These are phyloP conservation scores for Galagoides demidoff DNA, from an alignment of 2,797 vertebrate species.

Conservation along the genomic window DNA sequence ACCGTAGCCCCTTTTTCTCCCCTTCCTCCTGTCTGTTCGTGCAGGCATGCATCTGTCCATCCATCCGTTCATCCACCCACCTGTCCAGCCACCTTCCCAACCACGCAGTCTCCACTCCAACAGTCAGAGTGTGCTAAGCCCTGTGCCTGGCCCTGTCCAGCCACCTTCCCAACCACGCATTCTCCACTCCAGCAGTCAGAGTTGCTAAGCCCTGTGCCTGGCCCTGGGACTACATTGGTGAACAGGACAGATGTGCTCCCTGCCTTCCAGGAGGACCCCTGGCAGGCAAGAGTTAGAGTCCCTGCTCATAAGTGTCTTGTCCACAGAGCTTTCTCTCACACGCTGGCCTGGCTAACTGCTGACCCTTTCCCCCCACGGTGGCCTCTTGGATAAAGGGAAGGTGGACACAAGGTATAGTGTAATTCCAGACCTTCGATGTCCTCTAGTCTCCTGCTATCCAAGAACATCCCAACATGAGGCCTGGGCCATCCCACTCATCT, in stretches of 20 bases:
- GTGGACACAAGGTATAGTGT: neutral
- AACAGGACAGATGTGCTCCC: neutral
- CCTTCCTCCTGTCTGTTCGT: neutral
- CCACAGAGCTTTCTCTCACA: neutral
- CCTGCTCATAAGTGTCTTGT: neutral
- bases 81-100: no score
- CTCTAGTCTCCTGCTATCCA: neutral
- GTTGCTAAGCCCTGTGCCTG: neutral
- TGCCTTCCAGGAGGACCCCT: neutral
- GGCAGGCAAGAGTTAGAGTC: neutral
- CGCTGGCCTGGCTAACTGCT: neutral
- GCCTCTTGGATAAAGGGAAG: neutral
- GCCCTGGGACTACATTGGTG: neutral
- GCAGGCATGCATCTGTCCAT: rapidly evolving
- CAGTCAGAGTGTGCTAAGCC: neutral
- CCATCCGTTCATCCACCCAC: no score
- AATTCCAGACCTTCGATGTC: neutral
- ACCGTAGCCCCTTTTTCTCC: no score
- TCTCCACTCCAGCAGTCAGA: neutral
- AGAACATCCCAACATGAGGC: neutral
- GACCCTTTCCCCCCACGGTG: neutral
- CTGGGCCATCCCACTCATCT: rapidly evolving
- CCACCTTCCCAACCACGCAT: no score
- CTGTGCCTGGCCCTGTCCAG: neutral
- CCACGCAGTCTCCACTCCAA: neutral